Conservation (phyloP, 2,113 vertebrate genomes). For the Acrocephalus arundinaceus region DNA sequence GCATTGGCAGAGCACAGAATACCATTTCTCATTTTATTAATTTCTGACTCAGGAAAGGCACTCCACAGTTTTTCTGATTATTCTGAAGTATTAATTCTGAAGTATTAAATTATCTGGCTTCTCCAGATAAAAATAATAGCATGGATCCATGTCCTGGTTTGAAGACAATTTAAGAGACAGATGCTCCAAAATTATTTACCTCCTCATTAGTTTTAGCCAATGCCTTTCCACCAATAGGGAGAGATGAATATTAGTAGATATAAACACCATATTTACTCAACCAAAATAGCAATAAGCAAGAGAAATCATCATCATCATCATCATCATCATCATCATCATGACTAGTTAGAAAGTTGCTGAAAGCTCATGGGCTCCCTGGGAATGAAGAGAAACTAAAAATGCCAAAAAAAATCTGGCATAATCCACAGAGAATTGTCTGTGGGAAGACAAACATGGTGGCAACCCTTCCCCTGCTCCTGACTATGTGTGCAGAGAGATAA, state of each 20-base stretch:
- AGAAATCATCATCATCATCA: background rate
- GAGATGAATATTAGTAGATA: rapidly evolving
- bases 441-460: background rate
- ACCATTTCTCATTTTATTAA: background rate
- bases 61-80: background rate
- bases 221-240: background rate
- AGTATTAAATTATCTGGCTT: background rate
- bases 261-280: background rate
- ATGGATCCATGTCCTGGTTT: background rate
- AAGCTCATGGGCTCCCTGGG: background rate
- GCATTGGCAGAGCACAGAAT: background rate
- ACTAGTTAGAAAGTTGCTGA: background rate
- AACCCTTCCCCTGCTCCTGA: background rate
- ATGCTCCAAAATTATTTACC: background rate
- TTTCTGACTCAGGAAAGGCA: background rate
- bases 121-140: background rate
- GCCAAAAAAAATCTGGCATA: background rate
- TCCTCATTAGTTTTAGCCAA: background rate
- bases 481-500: background rate
- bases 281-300: background rate
- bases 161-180: background rate
- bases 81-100: background rate
- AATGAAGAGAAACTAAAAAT: background rate
- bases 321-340: background rate
- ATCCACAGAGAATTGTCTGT: background rate